phyloP scores from a whole-genome alignment of 2,888 invertebrate species.

The Prosapia bicincta region DNA sequence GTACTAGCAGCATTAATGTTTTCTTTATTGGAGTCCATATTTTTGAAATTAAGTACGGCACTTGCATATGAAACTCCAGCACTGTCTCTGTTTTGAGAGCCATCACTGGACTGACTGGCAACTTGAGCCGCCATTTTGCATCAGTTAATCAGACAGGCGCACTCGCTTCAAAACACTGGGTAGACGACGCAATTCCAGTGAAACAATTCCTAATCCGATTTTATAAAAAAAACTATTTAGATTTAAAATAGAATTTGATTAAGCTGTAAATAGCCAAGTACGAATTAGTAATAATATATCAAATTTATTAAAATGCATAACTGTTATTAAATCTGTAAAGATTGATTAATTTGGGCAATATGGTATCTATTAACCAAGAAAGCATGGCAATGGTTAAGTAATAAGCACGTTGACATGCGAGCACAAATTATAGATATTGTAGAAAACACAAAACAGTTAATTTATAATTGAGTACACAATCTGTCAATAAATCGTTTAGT shows the following conservation, averaged over 20 bases:
- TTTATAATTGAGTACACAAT: background rate
- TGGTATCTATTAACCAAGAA: background rate
- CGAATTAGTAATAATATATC: background rate
- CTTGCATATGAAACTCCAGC: conserved; percentile 67
- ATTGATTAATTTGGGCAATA: background rate
- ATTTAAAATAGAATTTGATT: background rate
- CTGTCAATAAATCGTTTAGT: background rate
- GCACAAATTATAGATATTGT: background rate
- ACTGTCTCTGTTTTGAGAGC: conserved; percentile 37
- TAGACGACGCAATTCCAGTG: background rate
- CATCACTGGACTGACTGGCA: conserved; percentile 38
- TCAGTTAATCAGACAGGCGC: conserved; percentile 41
- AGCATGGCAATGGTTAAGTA: background rate
- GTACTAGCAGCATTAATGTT: conserved; percentile 32
- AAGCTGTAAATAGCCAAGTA: background rate
- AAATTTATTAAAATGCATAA: background rate
- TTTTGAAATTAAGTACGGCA: conserved; percentile 61
- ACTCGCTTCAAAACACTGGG: conserved; percentile 39
- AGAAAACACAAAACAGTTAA: background rate
- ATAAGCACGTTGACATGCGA: background rate
- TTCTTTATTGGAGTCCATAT: conserved; percentile 36
- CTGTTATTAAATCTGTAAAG: background rate
- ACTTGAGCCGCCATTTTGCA: conserved; percentile 51
- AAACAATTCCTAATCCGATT: background rate
- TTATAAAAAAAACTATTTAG: background rate